Percentiles rank a stretch among this genome's conserved stretches.
Evolutionary conservation across 2,113 vertebrate genomes (phyloP).

Genomic region (Monarcha castaneiventris): DNA sequence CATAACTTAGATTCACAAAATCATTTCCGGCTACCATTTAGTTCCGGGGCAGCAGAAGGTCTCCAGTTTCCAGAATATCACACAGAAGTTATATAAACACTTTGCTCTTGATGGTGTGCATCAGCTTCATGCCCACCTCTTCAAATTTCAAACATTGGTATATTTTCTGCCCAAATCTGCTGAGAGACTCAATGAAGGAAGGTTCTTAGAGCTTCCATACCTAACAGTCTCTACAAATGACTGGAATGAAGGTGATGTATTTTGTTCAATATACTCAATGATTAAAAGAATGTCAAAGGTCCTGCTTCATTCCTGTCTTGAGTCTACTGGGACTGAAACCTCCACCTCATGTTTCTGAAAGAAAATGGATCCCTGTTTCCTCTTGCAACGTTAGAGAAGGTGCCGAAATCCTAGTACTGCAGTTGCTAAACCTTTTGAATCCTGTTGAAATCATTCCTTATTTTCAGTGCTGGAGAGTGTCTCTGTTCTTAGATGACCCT

Average conservation of each 20-base stretch:
- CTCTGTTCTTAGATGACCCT: not conserved
- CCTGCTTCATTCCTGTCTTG: not conserved
- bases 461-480: not conserved
- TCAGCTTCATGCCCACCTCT: not conserved
- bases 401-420: not conserved
- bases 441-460: accelerated
- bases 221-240: not conserved
- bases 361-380: not conserved
- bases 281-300: not conserved
- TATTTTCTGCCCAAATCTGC: not conserved
- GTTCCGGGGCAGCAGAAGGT: not conserved
- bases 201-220: not conserved
- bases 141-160: not conserved
- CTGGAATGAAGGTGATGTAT: not conserved
- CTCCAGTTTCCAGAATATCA: not conserved
- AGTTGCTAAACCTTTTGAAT: not conserved
- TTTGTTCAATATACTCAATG: not conserved
- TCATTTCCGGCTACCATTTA: not conserved
- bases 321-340: not conserved
- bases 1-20: not conserved
- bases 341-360: not conserved
- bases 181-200: not conserved
- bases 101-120: not conserved
- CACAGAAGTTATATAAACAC: not conserved
- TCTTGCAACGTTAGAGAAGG: not conserved